Evolutionary conservation across 2,113 vertebrate species (phyloP).

Genomic region (Eonycteris spelaea): DNA sequence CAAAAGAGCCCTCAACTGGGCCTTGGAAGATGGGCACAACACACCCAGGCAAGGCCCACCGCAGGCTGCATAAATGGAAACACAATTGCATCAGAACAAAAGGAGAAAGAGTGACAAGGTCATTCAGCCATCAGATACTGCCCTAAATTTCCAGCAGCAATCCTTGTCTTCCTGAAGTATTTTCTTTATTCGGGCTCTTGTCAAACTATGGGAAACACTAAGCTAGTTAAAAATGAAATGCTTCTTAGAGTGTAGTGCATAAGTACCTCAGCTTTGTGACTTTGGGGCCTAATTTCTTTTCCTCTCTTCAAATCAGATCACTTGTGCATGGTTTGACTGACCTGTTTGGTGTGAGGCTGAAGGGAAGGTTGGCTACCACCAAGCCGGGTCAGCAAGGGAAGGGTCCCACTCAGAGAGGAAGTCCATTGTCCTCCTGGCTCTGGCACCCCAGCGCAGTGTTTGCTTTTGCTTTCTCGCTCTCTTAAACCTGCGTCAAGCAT

Average conservation of each 20-base stretch:
- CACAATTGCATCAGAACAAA: not conserved
- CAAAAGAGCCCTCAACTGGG: not conserved
- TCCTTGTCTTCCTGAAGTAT: not conserved
- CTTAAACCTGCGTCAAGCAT: conserved; percentile 18
- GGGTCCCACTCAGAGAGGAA: accelerated
- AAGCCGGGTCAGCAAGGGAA: not conserved
- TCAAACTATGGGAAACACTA: not conserved
- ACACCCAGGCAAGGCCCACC: not conserved
- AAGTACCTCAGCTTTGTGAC: conserved; percentile 19
- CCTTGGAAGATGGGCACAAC: not conserved
- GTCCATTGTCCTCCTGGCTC: not conserved
- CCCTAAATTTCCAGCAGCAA: not conserved
- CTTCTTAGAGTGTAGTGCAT: not conserved
- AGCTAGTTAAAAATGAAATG: conserved; percentile 41
- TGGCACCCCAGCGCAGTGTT: accelerated
- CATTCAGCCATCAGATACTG: not conserved
- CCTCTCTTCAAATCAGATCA: conserved; percentile 28
- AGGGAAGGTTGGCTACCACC: not conserved
- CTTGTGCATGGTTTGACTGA: not conserved
- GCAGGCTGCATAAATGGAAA: not conserved
- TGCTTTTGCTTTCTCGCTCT: not conserved
- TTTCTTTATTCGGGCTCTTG: conserved; percentile 15
- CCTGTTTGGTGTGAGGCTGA: not conserved
- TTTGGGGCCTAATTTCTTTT: not conserved
- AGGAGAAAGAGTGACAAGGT: not conserved